Base-by-base conservation (phyloP, 2,888 invertebrate genomes). In the Acleris holmiana region DNA sequence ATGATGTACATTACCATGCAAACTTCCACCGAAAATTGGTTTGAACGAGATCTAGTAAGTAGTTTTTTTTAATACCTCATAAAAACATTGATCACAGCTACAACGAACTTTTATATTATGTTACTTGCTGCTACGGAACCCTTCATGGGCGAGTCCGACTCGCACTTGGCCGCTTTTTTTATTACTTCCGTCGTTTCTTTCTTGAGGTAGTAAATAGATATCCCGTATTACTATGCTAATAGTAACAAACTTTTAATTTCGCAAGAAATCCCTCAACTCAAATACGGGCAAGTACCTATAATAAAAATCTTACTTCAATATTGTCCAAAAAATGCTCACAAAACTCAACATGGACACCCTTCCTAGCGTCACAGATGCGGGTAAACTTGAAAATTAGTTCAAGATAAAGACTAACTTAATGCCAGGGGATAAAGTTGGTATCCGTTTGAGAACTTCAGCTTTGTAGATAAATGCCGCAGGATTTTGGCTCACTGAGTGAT, bases 311-410 rank as follows among this genome's bases (percentile, higher is more conserved):
- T 58, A 64, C 58, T 64, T 48, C 47, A 19, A 47, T 55, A 55
- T 55, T 44, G 23, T 48, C 35, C 63, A 18, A 25, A 23, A 64
- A 59, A 40, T 29, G 5, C 47, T 46, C 35, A 17, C 35, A 10
- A 40, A 61, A 63, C 48, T 35, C 58, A 19, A 63, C 18, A 53
- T 64, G 48, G 64, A 48, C 54, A 64, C 53, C 64, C 53, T 56
- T 17, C 7, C 46, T 46, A 50, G 21, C 41, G 21, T 15, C 35
- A 25, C 4, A 3, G 69, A 83, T 84, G 84, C 85, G 85, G 85
- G 83, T 71, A 72, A 67, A 35, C 62, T 67, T 60, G 64, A 70
- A 77, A 77, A 79, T 80, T 78, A 75, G 76, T 70, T 70, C 64
- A 59, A 63, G 40, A 62, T 55, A 70, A 66, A 58, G 44, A 57